Evolutionary conservation across 2,797 vertebrate species (phyloP).

Genomic region (Heteromormyrus szaboi): DNA sequence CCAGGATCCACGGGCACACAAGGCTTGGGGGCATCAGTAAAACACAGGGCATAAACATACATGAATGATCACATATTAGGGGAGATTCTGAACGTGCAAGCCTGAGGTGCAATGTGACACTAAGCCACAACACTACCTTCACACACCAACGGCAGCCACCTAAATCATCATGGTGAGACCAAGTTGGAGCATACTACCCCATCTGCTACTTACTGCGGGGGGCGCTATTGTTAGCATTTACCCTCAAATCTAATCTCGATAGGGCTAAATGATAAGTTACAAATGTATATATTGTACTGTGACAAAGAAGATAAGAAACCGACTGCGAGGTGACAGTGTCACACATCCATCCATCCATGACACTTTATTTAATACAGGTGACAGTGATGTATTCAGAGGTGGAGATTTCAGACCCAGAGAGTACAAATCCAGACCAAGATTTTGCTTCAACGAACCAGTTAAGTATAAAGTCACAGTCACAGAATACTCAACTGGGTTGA

Average conservation of each 20-base stretch:
- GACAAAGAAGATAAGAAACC: neutral
- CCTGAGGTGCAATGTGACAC: neutral
- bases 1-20: neutral
- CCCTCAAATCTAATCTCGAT: neutral
- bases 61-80: neutral
- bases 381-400: neutral
- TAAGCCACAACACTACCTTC: neutral
- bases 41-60: neutral
- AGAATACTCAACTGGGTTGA: neutral
- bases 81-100: neutral
- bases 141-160: neutral
- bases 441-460: neutral
- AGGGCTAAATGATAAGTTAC: neutral
- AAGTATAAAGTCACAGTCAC: neutral
- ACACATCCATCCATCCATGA: slow-evolving; percentile 4
- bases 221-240: neutral
- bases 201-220: neutral
- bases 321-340: neutral
- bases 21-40: neutral
- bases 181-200: neutral
- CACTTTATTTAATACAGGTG: neutral
- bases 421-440: too few relatives aligned
- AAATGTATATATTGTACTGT: neutral
- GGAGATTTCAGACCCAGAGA: too few relatives aligned
- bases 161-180: neutral